phyloP scores from a whole-genome alignment of 2,888 invertebrate species.

The Calephelis perditalis region DNA sequence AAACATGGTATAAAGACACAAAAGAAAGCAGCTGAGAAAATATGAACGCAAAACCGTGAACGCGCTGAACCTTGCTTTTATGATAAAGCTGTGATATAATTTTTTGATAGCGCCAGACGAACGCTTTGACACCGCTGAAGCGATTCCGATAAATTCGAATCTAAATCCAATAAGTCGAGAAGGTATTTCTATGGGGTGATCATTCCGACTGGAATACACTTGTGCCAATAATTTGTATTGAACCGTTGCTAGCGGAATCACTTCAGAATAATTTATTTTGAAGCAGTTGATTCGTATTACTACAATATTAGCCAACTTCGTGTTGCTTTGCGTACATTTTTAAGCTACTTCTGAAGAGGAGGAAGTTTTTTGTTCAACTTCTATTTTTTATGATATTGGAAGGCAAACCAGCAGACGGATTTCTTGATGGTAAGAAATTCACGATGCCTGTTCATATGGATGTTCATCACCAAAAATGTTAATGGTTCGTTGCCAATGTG shows the following conservation, averaged over 20 bases:
- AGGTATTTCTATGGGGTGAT: conserved; percentile 43
- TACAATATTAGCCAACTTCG: too few relatives aligned
- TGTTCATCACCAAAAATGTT: too few relatives aligned
- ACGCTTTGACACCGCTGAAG: conserved; percentile 55
- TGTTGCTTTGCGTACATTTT: too few relatives aligned
- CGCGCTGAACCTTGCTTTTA: conserved; percentile 42
- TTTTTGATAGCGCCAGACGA: conserved; percentile 57
- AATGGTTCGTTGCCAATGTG: too few relatives aligned
- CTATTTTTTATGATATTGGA: too few relatives aligned
- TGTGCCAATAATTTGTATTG: conserved; percentile 27
- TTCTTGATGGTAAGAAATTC: too few relatives aligned
- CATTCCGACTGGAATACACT: conserved; percentile 48
- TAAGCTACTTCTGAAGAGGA: too few relatives aligned
- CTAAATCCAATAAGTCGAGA: conserved; percentile 52
- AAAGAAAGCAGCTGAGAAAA: not conserved
- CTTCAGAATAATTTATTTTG: conserved; percentile 6
- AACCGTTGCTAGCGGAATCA: conserved; percentile 23
- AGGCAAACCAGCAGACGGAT: too few relatives aligned
- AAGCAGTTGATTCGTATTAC: too few relatives aligned
- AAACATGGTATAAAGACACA: conserved; percentile 1
- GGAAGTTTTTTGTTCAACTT: too few relatives aligned
- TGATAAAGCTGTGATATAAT: conserved; percentile 68
- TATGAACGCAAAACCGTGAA: conserved; percentile 22
- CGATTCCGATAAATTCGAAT: conserved; percentile 62
- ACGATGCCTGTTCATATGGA: too few relatives aligned